A percentile compares a stretch with the other conserved stretches of the same genome.
These are phyloP conservation scores for Athalia cordata DNA, from an alignment of 2,888 invertebrate genomes.

Conservation along the genomic window DNA sequence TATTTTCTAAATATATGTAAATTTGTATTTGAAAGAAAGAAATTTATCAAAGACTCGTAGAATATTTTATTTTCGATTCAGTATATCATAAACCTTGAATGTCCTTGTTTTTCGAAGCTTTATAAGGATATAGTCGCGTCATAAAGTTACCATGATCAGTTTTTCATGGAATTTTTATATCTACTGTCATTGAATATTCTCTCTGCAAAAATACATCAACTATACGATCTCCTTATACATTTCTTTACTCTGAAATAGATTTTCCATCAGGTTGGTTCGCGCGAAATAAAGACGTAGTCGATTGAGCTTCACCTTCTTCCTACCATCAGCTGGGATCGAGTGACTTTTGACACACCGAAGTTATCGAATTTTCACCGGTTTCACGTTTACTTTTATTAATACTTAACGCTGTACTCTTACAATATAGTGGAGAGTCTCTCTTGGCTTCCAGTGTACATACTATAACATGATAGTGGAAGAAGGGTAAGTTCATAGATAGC, in stretches of 20 bases:
- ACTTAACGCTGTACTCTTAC: constrained; percentile 17
- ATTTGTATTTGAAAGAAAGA: constrained; percentile 2
- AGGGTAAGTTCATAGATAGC: too few relatives aligned
- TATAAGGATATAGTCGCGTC: too few relatives aligned
- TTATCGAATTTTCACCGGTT: constrained; percentile 24
- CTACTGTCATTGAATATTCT: constrained; percentile 1
- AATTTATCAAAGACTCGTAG: constrained; percentile 3
- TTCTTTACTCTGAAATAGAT: neutral
- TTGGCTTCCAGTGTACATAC: neutral
- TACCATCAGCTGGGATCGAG: neutral
- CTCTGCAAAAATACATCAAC: neutral
- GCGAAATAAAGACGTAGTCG: neutral
- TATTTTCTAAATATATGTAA: neutral
- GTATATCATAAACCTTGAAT: neutral
- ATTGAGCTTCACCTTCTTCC: too few relatives aligned
- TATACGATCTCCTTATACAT: neutral
- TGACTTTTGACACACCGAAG: neutral
- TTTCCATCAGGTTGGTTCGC: neutral
- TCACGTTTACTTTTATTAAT: constrained; percentile 10
- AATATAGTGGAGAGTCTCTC: neutral
- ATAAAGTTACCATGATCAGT: too few relatives aligned
- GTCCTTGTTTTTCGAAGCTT: too few relatives aligned
- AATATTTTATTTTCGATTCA: neutral
- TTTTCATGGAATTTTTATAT: neutral
- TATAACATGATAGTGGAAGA: too few relatives aligned